A percentile compares a stretch with the other conserved stretches of the same genome.
Conservation (phyloP, 2,797 vertebrate species). For the Falco biarmicus region DNA sequence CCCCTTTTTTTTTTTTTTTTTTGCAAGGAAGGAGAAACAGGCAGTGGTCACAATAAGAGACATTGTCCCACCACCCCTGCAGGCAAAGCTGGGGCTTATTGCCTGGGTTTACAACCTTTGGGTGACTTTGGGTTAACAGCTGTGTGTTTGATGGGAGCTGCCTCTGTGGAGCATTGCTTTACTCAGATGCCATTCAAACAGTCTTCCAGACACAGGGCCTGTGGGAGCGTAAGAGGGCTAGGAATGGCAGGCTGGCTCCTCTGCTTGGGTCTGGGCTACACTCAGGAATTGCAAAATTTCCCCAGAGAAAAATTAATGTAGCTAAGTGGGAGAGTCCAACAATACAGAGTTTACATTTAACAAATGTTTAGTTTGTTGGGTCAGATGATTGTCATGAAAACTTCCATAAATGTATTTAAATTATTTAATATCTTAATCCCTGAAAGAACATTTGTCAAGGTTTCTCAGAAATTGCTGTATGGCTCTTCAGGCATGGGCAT, state of each 20-base stretch:
- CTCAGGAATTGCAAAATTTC: background rate
- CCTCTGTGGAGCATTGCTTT: background rate
- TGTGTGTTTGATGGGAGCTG: background rate
- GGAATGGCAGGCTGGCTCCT: background rate
- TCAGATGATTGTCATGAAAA: background rate
- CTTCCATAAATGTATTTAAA: background rate
- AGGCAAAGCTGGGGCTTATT: background rate
- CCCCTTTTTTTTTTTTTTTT: background rate
- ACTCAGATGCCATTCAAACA: accelerated
- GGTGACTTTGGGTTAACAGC: background rate
- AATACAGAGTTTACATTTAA: background rate
- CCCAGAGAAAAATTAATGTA: background rate
- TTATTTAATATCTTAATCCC: background rate
- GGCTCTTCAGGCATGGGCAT: background rate
- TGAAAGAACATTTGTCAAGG: background rate
- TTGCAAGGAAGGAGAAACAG: background rate
- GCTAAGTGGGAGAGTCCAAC: background rate
- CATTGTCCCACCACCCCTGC: background rate
- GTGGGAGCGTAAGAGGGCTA: background rate
- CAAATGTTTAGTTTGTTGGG: background rate
- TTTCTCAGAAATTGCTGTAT: background rate
- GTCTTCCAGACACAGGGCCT: background rate
- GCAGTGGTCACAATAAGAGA: background rate
- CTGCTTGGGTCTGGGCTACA: background rate
- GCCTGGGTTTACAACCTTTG: background rate